Conservation (phyloP, 2,888 invertebrate genomes). For the Watsonalla binaria region DNA sequence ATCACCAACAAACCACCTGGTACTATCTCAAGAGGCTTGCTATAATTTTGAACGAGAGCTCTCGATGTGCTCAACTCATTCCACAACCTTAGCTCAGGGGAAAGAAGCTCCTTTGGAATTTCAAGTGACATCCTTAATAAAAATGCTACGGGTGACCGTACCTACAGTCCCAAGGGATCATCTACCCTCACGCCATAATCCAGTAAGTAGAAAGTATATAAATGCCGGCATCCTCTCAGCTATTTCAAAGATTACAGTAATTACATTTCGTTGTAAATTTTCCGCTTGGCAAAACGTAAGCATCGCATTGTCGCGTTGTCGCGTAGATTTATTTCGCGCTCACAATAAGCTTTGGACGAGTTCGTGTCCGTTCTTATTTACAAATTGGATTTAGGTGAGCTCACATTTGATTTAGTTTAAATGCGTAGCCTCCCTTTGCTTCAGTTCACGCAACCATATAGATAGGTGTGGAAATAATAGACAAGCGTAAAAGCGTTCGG, state of each 20-base stretch:
- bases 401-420: constrained; percentile 2
- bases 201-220: constrained; percentile 18
- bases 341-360: constrained; percentile 11
- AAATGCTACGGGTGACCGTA: too few species aligned
- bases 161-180: constrained; percentile 14
- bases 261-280: constrained; percentile 53
- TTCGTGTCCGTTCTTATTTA: constrained; percentile 14
- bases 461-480: too few species aligned
- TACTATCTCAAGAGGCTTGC: too few species aligned
- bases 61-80: too few species aligned
- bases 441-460: too few species aligned
- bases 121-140: too few species aligned
- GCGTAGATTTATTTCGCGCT: constrained; percentile 21
- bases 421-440: neutral
- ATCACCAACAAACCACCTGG: too few species aligned
- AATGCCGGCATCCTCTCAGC: constrained; percentile 17
- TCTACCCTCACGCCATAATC: constrained; percentile 21
- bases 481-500: too few species aligned
- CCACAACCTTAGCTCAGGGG: too few species aligned
- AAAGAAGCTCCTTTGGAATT: too few species aligned
- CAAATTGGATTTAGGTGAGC: constrained; percentile 12
- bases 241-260: constrained; percentile 40
- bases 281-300: constrained; percentile 32
- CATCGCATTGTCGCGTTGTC: constrained; percentile 23
- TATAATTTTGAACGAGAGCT: too few species aligned